Evolutionary conservation across 2,888 invertebrate genomes (phyloP), one percentile per base, ranked within the genome.

Genomic region (Drosophila percnosoma): DNA sequence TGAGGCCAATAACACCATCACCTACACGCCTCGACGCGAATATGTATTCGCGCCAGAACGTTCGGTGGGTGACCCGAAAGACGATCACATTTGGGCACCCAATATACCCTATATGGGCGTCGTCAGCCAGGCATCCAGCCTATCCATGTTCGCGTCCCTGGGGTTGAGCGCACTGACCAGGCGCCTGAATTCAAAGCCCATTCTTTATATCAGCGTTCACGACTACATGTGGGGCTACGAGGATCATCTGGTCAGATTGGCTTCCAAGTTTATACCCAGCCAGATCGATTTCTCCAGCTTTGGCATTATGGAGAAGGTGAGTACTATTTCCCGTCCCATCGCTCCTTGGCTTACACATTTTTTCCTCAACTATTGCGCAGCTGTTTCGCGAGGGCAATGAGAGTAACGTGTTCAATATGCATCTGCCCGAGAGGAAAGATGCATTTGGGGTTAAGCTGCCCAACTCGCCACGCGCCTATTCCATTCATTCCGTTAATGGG

Each of bases 151-250:
- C 52, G 94, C 95, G 0, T 95, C 95, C 40, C 86, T 95, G 57
- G 96, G 94, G 0, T 93, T 96, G 59, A 94, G 95, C 57, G 92
- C 95, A 10, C 84, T 96, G 63, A 93, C 94, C 3, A 93, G 93
- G 45, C 93, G 94, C 21, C 83, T 96, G 33, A 93, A 94, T 65
- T 94, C 95, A 0, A 91, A 95, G 80, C 94, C 96, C 0, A 95
- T 97, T 72, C 91, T 96, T 21, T 78, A 89, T 49, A 89, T 96
- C 40, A 94, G 95, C 0, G 95, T 96, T 0, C 93, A 96, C 66
- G 96, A 97, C 34, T 96, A 95, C 89, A 93, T 97, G 18, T 97
- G 97, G 96, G 97, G 97, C 0, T 97, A 97, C 91, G 95, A 96
- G 2, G 97, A 98, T 89, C 94, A 94, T 0, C 90, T 98, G 51